phyloP scores from a whole-genome alignment of 2,113 vertebrate species.

The Macrotis lagotis region DNA sequence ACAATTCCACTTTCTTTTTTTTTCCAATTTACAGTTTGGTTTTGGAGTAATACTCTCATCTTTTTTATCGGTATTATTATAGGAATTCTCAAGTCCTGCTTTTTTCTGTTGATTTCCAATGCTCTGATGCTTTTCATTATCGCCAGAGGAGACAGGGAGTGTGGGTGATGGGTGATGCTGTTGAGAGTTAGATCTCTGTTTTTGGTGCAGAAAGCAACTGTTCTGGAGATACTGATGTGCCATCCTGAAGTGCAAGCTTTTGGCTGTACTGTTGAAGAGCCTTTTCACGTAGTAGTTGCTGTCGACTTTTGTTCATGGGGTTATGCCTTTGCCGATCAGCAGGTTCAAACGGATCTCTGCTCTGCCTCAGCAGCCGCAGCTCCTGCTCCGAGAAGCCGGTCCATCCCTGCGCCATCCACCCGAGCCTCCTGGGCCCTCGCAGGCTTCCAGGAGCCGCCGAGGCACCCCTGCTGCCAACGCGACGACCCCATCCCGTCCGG shows the following conservation, averaged over 20 bases:
- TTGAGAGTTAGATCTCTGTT: constrained; percentile 40
- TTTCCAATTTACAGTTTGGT: constrained; percentile 80
- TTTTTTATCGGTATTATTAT: constrained; percentile 50
- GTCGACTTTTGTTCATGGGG: constrained; percentile 84
- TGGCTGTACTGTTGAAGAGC: constrained; percentile 82
- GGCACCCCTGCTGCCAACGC: constrained; percentile 44
- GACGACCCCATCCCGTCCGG: constrained; percentile 53
- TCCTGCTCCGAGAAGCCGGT: constrained; percentile 95
- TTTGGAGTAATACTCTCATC: constrained; percentile 60
- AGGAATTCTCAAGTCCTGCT: constrained; percentile 40
- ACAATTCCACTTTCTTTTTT: constrained; percentile 95
- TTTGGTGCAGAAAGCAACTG: constrained; percentile 84
- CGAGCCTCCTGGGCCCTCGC: background rate
- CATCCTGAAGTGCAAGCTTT: constrained; percentile 77
- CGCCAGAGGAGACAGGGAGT: background rate
- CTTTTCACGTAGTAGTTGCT: constrained; percentile 88
- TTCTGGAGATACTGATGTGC: constrained; percentile 79
- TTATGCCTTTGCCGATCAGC: constrained; percentile 76
- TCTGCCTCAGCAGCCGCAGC: constrained; percentile 86
- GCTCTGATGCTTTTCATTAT: constrained; percentile 43
- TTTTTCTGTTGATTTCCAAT: constrained; percentile 45
- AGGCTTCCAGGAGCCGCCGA: fast-evolving
- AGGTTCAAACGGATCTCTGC: constrained; percentile 77
- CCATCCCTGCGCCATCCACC: constrained; percentile 90
- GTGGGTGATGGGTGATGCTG: constrained; percentile 22